Percentiles rank a stretch among this genome's conserved stretches.
Conservation (phyloP, 2,797 vertebrate species). For the Discoglossus pictus region DNA sequence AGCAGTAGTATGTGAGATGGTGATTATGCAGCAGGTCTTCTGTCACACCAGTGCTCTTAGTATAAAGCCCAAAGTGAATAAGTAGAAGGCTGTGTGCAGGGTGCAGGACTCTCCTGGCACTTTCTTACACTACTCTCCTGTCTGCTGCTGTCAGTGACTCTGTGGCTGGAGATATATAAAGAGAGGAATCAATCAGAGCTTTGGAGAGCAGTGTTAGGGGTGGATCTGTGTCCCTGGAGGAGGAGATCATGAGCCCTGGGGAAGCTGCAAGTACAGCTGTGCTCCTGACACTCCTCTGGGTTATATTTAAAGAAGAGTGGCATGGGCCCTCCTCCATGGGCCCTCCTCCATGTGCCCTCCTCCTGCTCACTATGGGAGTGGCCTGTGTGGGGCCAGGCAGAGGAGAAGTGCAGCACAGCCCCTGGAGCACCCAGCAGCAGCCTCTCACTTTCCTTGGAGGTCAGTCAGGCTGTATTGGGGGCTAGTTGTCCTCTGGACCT, state of each 20-base stretch:
- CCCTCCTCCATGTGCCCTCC: constrained; percentile 23
- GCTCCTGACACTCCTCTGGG: constrained; percentile 16
- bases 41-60: too few species aligned
- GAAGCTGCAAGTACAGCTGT: constrained; percentile 26
- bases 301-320: constrained; percentile 37
- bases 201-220: not conserved
- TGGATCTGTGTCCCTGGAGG: constrained; percentile 6
- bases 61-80: too few species aligned
- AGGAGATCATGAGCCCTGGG: not conserved
- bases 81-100: too few species aligned
- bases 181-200: not conserved
- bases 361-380: constrained; percentile 23
- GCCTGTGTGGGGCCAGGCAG: not conserved
- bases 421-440: not conserved
- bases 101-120: too few species aligned
- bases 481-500: too few species aligned
- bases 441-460: constrained; percentile 24
- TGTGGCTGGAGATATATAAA: not conserved
- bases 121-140: constrained; percentile 9
- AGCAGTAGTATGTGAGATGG: not conserved
- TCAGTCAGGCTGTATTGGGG: too few species aligned
- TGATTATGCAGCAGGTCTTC: not conserved
- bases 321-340: constrained; percentile 6
- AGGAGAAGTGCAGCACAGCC: not conserved
- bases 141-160: constrained; percentile 14